phyloP scores from a whole-genome alignment of 2,113 vertebrate genomes.

The Scartelaos histophorus region DNA sequence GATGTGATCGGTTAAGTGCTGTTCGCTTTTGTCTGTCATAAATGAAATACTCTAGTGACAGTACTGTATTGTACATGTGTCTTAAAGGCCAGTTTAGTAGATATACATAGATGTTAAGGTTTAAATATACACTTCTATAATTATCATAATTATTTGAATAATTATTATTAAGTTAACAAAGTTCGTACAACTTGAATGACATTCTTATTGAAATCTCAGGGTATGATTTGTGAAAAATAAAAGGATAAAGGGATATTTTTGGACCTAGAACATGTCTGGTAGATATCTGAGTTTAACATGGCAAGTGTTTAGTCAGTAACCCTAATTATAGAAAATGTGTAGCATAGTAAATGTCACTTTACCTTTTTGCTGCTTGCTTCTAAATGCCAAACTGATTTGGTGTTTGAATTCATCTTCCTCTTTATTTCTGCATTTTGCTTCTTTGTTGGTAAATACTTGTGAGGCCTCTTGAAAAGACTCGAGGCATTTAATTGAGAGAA shows the following conservation, averaged over 20 bases:
- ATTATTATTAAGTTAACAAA: slow-evolving; percentile 18
- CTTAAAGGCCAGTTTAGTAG: slow-evolving; percentile 25
- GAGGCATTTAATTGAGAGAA: slow-evolving; percentile 21
- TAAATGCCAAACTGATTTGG: slow-evolving; percentile 15
- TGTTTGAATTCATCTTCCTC: slow-evolving; percentile 10
- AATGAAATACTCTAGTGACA: slow-evolving; percentile 33
- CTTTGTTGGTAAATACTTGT: slow-evolving; percentile 28
- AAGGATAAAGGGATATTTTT: slow-evolving; percentile 58
- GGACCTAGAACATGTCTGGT: slow-evolving; percentile 30
- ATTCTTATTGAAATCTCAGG: slow-evolving; percentile 68
- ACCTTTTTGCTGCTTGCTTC: slow-evolving; percentile 23
- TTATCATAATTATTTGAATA: slow-evolving; percentile 21
- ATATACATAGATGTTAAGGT: slow-evolving; percentile 10
- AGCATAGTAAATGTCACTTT: slow-evolving; percentile 41
- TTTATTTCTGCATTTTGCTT: slow-evolving; percentile 5
- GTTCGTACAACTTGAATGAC: slow-evolving; percentile 42
- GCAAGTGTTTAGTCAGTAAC: slow-evolving; percentile 31
- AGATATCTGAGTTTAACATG: slow-evolving; percentile 40
- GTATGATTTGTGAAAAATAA: slow-evolving; percentile 61
- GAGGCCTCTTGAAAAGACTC: slow-evolving; percentile 24
- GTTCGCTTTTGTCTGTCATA: slow-evolving; percentile 27
- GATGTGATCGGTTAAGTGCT: slow-evolving; percentile 9
- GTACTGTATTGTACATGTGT: slow-evolving; percentile 35
- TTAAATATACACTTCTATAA: not conserved
- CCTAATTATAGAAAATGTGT: slow-evolving; percentile 54